Conservation (phyloP, 1,140 invertebrate genomes). For the Galendromus occidentalis region DNA sequence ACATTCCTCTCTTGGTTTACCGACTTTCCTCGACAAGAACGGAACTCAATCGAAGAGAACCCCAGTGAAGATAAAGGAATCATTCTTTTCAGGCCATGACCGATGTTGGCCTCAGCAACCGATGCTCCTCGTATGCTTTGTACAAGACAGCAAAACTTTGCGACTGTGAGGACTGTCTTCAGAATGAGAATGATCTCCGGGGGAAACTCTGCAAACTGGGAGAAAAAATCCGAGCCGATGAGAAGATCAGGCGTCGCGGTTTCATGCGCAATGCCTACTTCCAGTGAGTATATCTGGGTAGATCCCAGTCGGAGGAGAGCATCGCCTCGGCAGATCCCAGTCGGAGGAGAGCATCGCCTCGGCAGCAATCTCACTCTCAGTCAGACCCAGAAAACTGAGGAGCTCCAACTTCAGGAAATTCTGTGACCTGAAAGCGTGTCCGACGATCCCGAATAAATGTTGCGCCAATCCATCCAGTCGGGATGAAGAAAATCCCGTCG, state of each 20-base stretch:
- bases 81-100: neutral
- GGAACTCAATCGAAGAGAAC: neutral
- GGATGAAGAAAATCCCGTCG: neutral
- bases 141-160: neutral
- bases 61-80: too few relatives aligned
- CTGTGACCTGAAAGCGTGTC: neutral
- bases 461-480: neutral
- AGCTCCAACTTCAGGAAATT: neutral
- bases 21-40: too few relatives aligned
- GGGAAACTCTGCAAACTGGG: neutral
- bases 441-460: neutral
- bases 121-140: neutral
- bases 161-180: conserved; percentile 6
- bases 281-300: neutral
- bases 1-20: too few relatives aligned
- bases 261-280: neutral
- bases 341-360: neutral
- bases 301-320: neutral
- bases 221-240: conserved; percentile 1
- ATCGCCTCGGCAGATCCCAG: neutral
- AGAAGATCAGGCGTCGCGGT: neutral
- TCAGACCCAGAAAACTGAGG: neutral
- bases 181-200: neutral
- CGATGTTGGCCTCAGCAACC: neutral
- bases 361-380: neutral